These are phyloP conservation scores for Platynereis dumerilii DNA, from an alignment of 2,888 invertebrate species.

Conservation along the genomic window DNA sequence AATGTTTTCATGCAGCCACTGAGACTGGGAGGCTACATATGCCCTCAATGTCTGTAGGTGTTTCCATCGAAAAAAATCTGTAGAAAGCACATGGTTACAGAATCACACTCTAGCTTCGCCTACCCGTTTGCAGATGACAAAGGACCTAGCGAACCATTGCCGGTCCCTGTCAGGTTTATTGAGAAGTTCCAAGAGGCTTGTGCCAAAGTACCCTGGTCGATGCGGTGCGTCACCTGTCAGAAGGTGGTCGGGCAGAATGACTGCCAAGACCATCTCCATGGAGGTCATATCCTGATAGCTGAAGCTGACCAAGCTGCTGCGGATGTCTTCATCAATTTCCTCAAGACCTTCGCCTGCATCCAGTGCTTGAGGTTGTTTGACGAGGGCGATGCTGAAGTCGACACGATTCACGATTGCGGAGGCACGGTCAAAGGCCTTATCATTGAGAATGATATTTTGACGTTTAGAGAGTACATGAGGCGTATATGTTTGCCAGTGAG, in stretches of 20 bases:
- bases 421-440: conserved; percentile 33
- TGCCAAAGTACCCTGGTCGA: conserved; percentile 7
- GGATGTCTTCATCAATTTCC: conserved; percentile 41
- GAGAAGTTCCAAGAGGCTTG: conserved; percentile 21
- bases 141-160: conserved; percentile 2
- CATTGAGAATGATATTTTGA: conserved; percentile 33
- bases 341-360: conserved; percentile 37
- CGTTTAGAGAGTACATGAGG: conserved; percentile 14
- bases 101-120: conserved; percentile 11
- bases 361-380: conserved; percentile 38
- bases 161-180: conserved; percentile 15
- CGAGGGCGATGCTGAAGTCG: background rate
- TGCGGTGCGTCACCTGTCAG: conserved; percentile 28
- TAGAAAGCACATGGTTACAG: conserved; percentile 24
- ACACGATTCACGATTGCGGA: conserved; percentile 27
- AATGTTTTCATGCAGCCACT: conserved; percentile 25
- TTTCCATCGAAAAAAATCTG: conserved; percentile 22
- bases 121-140: conserved; percentile 12
- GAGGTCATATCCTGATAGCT: conserved; percentile 12
- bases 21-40: conserved; percentile 32
- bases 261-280: conserved; percentile 10
- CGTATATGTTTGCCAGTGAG: background rate
- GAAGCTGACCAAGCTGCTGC: conserved; percentile 21
- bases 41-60: conserved; percentile 33
- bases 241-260: conserved; percentile 6